A percentile compares a stretch with the other conserved stretches of the same genome.
These are phyloP conservation scores for Callyntrura sp. DNA, from an alignment of 2,888 invertebrate genomes.

Conservation along the genomic window DNA sequence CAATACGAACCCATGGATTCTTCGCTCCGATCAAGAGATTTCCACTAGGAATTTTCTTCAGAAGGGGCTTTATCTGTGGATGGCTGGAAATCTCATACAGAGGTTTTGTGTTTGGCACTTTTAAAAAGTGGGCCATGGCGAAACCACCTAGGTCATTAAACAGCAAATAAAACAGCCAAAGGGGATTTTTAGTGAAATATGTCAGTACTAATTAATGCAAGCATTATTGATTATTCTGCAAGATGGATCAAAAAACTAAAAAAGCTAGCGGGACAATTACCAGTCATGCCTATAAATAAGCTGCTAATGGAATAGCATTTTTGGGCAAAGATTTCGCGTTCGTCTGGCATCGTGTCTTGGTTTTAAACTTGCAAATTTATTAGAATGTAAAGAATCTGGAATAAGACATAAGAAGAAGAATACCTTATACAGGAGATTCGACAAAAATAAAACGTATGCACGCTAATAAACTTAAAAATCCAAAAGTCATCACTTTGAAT, in stretches of 20 bases:
- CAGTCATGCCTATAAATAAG: constrained; percentile 67
- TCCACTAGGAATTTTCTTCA: constrained; percentile 55
- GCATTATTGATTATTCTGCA: too few species aligned
- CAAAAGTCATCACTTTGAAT: too few species aligned
- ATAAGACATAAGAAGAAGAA: too few species aligned
- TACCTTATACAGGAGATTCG: too few species aligned
- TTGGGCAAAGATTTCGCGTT: background rate
- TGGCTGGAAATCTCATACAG: constrained; percentile 24
- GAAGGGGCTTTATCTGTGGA: constrained; percentile 9
- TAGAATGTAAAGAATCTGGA: background rate
- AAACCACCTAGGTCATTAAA: constrained; percentile 63
- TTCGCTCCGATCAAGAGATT: constrained; percentile 41
- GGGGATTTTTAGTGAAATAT: too few species aligned
- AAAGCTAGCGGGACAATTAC: constrained; percentile 29
- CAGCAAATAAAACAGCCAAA: too few species aligned
- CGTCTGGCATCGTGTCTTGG: constrained; percentile 21
- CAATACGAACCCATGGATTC: constrained; percentile 49
- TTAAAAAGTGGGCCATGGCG: constrained; percentile 22
- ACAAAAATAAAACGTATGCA: too few species aligned
- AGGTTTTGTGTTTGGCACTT: constrained; percentile 40
- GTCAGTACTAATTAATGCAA: too few species aligned
- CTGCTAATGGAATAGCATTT: constrained; percentile 55
- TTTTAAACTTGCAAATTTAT: background rate
- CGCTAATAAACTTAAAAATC: too few species aligned
- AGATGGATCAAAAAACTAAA: background rate